These are phyloP conservation scores for Clostera curtula DNA, from an alignment of 2,888 invertebrate species.

Conservation along the genomic window DNA sequence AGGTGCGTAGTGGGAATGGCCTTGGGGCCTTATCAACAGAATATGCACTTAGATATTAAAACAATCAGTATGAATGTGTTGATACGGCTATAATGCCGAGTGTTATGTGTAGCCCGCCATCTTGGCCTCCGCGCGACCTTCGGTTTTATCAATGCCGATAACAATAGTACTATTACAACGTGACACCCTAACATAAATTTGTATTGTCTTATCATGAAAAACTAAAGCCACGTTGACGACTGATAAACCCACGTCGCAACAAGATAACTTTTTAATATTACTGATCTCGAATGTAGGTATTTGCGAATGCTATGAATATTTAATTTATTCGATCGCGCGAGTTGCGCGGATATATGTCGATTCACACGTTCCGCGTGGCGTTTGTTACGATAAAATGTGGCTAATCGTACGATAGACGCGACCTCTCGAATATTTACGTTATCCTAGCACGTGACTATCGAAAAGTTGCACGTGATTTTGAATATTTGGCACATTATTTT, in stretches of 20 bases:
- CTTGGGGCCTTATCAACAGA: conserved; percentile 54
- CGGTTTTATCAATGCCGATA: conserved; percentile 64
- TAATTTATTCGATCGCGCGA: conserved; percentile 6
- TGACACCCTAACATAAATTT: conserved; percentile 71
- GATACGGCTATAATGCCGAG: conserved; percentile 27
- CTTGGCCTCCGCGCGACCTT: conserved; percentile 56
- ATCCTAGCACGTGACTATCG: conserved; percentile 12
- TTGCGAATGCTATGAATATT: conserved; percentile 12
- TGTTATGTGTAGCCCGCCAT: conserved; percentile 30
- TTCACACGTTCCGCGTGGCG: conserved; percentile 1
- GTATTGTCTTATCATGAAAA: conserved; percentile 65
- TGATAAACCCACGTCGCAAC: conserved; percentile 54
- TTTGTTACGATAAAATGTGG: no score
- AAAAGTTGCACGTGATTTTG: conserved; percentile 9
- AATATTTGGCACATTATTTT: conserved; percentile 6
- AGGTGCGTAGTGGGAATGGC: conserved; percentile 40
- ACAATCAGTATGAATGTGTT: conserved; percentile 40
- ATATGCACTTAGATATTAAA: conserved; percentile 50
- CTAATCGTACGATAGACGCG: conserved; percentile 4
- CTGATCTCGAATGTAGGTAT: conserved; percentile 33
- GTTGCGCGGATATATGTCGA: conserved; percentile 5
- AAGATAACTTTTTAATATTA: conserved; percentile 42
- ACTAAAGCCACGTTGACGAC: conserved; percentile 38
- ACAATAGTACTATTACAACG: conserved; percentile 58
- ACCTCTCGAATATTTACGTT: conserved; percentile 11